A percentile compares a stretch with the other conserved stretches of the same genome.
Evolutionary conservation across 1,140 invertebrate genomes (phyloP).

Genomic region (Plectrocnemia conspersa): DNA sequence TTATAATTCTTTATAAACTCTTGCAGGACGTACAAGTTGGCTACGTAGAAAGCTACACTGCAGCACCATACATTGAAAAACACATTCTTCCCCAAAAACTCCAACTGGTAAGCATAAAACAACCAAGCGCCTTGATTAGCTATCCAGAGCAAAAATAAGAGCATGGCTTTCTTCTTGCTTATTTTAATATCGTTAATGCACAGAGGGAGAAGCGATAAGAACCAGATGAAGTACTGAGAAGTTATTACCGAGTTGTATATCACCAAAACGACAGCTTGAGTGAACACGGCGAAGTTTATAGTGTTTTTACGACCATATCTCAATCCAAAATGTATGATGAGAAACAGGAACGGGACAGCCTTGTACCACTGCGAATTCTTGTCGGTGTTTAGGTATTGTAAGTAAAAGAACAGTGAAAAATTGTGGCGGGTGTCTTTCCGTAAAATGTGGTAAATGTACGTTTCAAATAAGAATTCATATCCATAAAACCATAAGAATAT

Average conservation of each 20-base stretch:
- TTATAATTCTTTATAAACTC: slow-evolving; percentile 60
- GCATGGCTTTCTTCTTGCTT: slow-evolving; percentile 49
- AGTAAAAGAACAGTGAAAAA: slow-evolving; percentile 94
- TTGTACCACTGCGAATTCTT: slow-evolving; percentile 54
- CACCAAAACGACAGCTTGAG: slow-evolving; percentile 84
- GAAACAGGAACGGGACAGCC: slow-evolving; percentile 60
- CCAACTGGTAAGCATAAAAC: slow-evolving; percentile 83
- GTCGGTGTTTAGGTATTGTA: slow-evolving; percentile 77
- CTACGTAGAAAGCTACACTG: slow-evolving; percentile 69
- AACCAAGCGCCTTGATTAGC: slow-evolving; percentile 81
- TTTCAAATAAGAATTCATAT: slow-evolving; percentile 84
- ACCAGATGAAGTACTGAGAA: slow-evolving; percentile 98
- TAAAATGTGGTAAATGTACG: slow-evolving; percentile 88
- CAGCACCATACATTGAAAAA: slow-evolving; percentile 78
- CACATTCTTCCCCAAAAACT: slow-evolving; percentile 81
- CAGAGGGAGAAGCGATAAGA: slow-evolving; percentile 79
- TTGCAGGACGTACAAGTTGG: slow-evolving; percentile 69
- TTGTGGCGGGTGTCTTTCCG: slow-evolving; percentile 93
- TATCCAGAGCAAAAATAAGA: slow-evolving; percentile 65
- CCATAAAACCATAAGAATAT: slow-evolving; percentile 78
- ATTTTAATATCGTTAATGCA: slow-evolving; percentile 62
- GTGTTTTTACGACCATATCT: slow-evolving; percentile 63
- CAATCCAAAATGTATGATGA: slow-evolving; percentile 68
- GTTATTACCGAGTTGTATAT: slow-evolving; percentile 95
- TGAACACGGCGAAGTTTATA: slow-evolving; percentile 79